A percentile compares a stretch with the other conserved stretches of the same genome.
phyloP scores from a whole-genome alignment of 1,140 invertebrate species.

The Pogonognathellus flavescens region DNA sequence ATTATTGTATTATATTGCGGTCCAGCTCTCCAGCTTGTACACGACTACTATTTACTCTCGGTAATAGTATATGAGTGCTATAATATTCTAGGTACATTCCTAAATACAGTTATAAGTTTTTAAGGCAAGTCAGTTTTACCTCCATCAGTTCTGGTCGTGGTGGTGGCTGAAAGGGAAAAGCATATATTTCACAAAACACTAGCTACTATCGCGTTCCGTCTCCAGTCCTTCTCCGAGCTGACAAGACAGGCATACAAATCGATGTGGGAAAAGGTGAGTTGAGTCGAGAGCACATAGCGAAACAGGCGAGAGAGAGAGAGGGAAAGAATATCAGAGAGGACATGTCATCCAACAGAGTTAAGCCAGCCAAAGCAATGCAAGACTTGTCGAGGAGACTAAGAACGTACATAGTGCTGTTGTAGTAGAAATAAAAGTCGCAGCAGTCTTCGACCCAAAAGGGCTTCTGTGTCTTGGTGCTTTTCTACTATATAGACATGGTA shows the following conservation, averaged over 20 bases:
- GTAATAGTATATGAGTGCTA: background rate
- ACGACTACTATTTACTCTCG: too few relatives aligned
- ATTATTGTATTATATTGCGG: conserved; percentile 46
- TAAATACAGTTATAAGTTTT: background rate
- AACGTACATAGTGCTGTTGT: background rate
- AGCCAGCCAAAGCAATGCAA: background rate
- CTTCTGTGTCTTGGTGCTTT: too few relatives aligned
- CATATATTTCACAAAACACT: background rate
- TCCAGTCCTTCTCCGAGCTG: background rate
- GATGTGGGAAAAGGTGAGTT: conserved; percentile 47
- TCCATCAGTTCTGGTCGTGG: background rate
- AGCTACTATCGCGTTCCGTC: background rate
- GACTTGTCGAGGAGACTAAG: background rate
- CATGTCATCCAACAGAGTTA: background rate
- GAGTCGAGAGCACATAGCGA: background rate
- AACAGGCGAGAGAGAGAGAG: background rate
- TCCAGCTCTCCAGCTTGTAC: background rate
- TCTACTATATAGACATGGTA: background rate
- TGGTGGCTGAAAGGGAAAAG: background rate
- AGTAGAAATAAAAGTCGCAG: background rate
- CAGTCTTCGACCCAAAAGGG: too few relatives aligned
- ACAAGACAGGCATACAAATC: conserved; percentile 44
- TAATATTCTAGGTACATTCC: background rate
- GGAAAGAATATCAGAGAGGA: conserved; percentile 18
- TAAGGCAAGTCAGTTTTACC: background rate